Evolutionary conservation across 2,888 invertebrate species (phyloP), one percentile per base, ranked within the genome.

Genomic region (Drosophila mettleri): DNA sequence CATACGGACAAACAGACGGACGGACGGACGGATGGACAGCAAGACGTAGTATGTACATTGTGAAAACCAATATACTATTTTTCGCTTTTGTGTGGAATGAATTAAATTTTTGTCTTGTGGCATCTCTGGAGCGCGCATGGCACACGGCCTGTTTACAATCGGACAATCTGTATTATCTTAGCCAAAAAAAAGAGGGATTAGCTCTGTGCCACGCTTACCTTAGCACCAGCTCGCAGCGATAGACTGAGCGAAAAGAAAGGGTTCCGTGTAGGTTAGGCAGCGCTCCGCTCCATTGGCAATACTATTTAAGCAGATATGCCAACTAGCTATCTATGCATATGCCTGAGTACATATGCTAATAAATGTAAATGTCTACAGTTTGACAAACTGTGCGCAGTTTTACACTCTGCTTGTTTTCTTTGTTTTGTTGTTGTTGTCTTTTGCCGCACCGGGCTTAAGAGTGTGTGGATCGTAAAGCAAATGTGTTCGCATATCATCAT

Each of bases 401-500:
- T 18, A 20, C 38, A 38, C 38, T 38, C 36, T 2, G 9, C 9
- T 9, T 9, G 9, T 16, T 20, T 20, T n/a, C n/a, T n/a, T n/a
- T n/a, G n/a, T n/a, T 22, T 41, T 39, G 3, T 41, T 45, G 5
- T 46, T 31, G 18, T 18, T 31, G 16, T 18, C 18, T 29, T 18
- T 18, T 18, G 46, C 46, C 29, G 46, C 31, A 31, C 2, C 46
- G 14, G 27, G 24, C 31, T 38, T 53, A 18, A 51, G 64, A 64
- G 80, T 77, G 76, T 76, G 80, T 58, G 34, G 73, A 79, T 77
- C 73, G 52, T 76, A 73, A 79, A 75, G 60, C 52, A 49, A 76
- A 53, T 73, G 59, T 49, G 49, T 51, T 53, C 31, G 38, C 65
- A 53, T 33, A 45, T 52, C 43, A 61, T 60, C 70, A 58, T 22